Evolutionary conservation across 2,797 vertebrate genomes (phyloP), one percentile per base, ranked within the genome.

Genomic region (Fundulus diaphanus): DNA sequence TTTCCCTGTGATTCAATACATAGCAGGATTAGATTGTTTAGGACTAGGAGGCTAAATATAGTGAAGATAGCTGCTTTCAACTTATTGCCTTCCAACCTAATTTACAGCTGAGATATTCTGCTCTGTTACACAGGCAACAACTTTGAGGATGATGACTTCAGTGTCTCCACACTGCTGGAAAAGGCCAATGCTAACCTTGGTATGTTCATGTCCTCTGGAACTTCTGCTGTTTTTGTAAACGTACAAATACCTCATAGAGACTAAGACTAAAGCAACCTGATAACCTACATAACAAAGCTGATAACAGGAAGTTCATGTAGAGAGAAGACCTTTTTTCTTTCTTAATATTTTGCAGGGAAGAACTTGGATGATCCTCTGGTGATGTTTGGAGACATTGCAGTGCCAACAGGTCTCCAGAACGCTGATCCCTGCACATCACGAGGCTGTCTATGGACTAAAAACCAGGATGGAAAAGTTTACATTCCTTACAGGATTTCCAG

Each of bases 131-230:
- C 82, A 95, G 94, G 81, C 27, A 84, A 87, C 85, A 74, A 8
- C 31, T 5, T 79, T 9, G 82, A 90, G 4, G 92, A 90, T 1
- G 90, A 93, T 0, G 85, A 92, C 0, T 52, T 85, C 56, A 89
- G 81, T 31, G 65, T 92, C 31, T 93, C 92, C 7, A 76, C 87
- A 0, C 76, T 93, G 76, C 12, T 95, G 24, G 93, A 95, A 68
- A 93, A 80, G 65, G 94, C 93, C 51, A 95, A 94, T 49, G 61
- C 1, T 27, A 88, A 95, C 63, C 11, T 92, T 9, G 93, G 94
- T 94, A 89, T 1, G 91, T 84, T 68, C 37, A 11, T 27, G 49
- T 79, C 49, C 3, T 65, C 1, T 16, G 12, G n/a, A 68, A 20
- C 29, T 49, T 16, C 12, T 76, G 7, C 49, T 67, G n/a, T n/a